Evolutionary conservation across 2,888 invertebrate species (phyloP).

Genomic region (Thyatira batis): DNA sequence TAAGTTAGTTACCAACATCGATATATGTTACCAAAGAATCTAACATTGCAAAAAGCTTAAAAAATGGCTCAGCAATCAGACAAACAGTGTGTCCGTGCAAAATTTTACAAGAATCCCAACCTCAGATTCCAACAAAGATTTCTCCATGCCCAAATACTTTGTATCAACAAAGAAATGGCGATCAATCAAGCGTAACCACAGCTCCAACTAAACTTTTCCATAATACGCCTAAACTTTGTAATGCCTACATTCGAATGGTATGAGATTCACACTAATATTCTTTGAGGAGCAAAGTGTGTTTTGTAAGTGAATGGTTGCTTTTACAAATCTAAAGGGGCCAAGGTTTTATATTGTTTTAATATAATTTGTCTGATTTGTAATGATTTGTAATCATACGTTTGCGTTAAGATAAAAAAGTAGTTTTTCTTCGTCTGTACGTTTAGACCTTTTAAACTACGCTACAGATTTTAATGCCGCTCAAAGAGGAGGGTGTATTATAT

Average conservation of each 20-base stretch:
- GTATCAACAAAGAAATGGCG: conserved; percentile 34
- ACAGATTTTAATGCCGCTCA: too few species aligned
- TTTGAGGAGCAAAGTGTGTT: background rate
- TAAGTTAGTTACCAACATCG: too few species aligned
- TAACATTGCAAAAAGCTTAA: too few species aligned
- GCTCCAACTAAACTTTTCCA: conserved; percentile 25
- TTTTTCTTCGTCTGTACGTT: too few species aligned
- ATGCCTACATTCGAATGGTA: background rate
- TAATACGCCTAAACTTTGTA: conserved; percentile 19
- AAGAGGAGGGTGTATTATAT: too few species aligned
- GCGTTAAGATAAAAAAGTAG: too few species aligned
- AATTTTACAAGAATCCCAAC: conserved; percentile 31
- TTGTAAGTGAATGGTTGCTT: background rate
- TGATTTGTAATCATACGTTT: too few species aligned
- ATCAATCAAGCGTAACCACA: conserved; percentile 30
- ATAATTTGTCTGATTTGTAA: too few species aligned
- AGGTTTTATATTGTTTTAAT: too few species aligned
- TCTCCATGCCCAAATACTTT: conserved; percentile 30
- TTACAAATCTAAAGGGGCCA: too few species aligned
- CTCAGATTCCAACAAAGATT: conserved; percentile 25
- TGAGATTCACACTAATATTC: background rate
- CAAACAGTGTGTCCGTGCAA: background rate
- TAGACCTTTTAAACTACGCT: too few species aligned
- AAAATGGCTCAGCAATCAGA: background rate
- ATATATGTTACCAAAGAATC: too few species aligned